phyloP scores from a whole-genome alignment of 2,113 vertebrate species.

The Coryphaenoides rupestris region DNA sequence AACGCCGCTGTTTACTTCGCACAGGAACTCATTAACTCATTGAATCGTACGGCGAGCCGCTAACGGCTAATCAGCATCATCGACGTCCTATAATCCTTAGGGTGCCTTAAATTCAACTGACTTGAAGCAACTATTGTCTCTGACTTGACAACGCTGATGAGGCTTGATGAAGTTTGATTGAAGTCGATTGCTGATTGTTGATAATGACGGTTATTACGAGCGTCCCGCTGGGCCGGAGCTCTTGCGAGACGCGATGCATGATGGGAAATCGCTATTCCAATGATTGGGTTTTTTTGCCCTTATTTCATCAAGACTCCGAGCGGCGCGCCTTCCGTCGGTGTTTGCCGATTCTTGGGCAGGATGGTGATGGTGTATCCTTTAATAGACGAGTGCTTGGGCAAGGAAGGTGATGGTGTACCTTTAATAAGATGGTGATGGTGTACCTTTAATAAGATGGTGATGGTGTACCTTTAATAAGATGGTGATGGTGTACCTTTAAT shows the following conservation, averaged over 20 bases:
- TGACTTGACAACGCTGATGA: slow-evolving; percentile 44
- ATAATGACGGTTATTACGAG: slow-evolving; percentile 35
- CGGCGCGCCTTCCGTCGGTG: not conserved
- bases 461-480: too few species aligned
- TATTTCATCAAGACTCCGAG: not conserved
- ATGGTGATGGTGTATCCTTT: slow-evolving; percentile 83
- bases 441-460: too few species aligned
- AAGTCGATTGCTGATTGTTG: slow-evolving; percentile 40
- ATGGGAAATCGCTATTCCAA: slow-evolving; percentile 13
- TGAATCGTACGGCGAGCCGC: slow-evolving; percentile 39
- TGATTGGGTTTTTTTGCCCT: slow-evolving; percentile 16
- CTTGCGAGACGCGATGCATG: slow-evolving; percentile 33
- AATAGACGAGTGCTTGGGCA: slow-evolving; percentile 89
- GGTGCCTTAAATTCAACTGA: slow-evolving; percentile 41
- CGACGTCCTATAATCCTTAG: slow-evolving; percentile 42
- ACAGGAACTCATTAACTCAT: too few species aligned
- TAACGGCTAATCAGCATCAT: slow-evolving; percentile 43
- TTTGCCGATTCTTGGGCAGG: too few species aligned
- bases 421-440: slow-evolving; percentile 91
- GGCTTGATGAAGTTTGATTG: slow-evolving; percentile 48
- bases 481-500: too few species aligned
- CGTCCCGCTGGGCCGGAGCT: slow-evolving; percentile 35
- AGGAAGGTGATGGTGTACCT: slow-evolving; percentile 90
- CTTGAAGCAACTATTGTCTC: slow-evolving; percentile 39
- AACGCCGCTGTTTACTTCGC: too few species aligned